Base-by-base conservation (phyloP, 2,888 invertebrate genomes). In the Rambutsinella grinnellia region DNA sequence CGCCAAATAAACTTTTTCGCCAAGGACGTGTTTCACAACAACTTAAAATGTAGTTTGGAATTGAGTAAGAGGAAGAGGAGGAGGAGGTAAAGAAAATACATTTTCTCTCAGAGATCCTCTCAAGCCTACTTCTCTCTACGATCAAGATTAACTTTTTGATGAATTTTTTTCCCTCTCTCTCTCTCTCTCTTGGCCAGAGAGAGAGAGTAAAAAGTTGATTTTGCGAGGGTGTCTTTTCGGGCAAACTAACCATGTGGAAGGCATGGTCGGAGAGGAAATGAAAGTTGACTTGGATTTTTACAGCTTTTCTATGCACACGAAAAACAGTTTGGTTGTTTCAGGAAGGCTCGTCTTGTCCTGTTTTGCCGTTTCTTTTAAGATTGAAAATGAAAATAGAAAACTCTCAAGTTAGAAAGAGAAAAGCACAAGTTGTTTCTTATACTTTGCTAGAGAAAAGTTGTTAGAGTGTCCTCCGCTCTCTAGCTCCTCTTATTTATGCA, bases 111-210 rank as follows among this genome's bases (percentile, higher is more conserved):
- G 19, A 53, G 10, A 5, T 21, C n/a, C 49, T n/a, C n/a, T n/a
- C n/a, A n/a, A n/a, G 6, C 36, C 36, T 13, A 44, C 44, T 65
- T 27, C 54, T 36, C 44, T 60, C 36, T 36, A 60, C 60, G 66
- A 60, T 61, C 61, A 66, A 53, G 66, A 74, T 65, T 72, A 65
- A 72, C 72, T 72, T 72, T 72, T 72, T 72, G 72, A 74, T 74
- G 67, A 67, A 74, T 60, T 74, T 66, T 66, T 6, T n/a, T n/a
- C n/a, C n/a, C n/a, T n/a, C n/a, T n/a, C n/a, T n/a, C n/a, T n/a
- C n/a, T n/a, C n/a, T n/a, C n/a, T n/a, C n/a, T n/a, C n/a, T n/a
- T n/a, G n/a, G n/a, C n/a, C n/a, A n/a, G n/a, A n/a, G n/a, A n/a
- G n/a, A n/a, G n/a, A n/a, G n/a, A n/a, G n/a, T n/a, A 44, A 51